Percentiles rank a stretch among this genome's conserved stretches.
phyloP scores from a whole-genome alignment of 2,888 invertebrate species.

The Limnephilus rhombicus region DNA sequence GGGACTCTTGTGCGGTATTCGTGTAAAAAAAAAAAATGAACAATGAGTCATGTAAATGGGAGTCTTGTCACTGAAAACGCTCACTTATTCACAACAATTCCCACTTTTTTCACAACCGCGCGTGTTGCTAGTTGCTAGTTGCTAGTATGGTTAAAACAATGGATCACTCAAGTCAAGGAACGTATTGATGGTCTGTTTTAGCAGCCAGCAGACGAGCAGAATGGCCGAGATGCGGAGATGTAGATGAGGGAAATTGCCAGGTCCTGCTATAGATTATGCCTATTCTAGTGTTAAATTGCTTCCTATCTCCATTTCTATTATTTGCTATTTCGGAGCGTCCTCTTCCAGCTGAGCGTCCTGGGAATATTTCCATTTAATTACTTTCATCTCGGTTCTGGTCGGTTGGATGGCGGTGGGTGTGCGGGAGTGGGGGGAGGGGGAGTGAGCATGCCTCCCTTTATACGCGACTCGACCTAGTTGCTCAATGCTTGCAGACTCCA shows the following conservation, averaged over 20 bases:
- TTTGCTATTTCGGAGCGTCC: constrained; percentile 40
- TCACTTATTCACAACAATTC: too few relatives aligned
- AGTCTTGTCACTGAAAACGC: not conserved
- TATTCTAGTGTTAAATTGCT: constrained; percentile 49
- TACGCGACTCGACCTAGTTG: constrained; percentile 12
- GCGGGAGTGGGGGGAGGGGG: not conserved
- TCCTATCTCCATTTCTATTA: constrained; percentile 46
- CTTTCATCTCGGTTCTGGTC: constrained; percentile 42
- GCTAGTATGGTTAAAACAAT: too few relatives aligned
- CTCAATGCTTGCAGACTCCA: not conserved
- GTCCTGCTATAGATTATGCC: constrained; percentile 24
- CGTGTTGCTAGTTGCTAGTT: too few relatives aligned
- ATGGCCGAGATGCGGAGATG: not conserved
- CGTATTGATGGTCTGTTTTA: not conserved
- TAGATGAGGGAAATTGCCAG: constrained; percentile 12
- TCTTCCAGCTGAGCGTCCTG: constrained; percentile 47
- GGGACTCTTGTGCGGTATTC: too few relatives aligned
- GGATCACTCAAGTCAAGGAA: not conserved
- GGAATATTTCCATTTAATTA: constrained; percentile 53
- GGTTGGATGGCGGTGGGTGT: not conserved
- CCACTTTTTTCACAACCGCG: too few relatives aligned
- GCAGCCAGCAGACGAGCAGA: not conserved
- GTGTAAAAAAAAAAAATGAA: too few relatives aligned
- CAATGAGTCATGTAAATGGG: not conserved
- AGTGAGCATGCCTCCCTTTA: not conserved